A percentile compares a stretch with the other conserved stretches of the same genome.
Evolutionary conservation across 2,113 vertebrate genomes (phyloP).

Genomic region (Procavia capensis): DNA sequence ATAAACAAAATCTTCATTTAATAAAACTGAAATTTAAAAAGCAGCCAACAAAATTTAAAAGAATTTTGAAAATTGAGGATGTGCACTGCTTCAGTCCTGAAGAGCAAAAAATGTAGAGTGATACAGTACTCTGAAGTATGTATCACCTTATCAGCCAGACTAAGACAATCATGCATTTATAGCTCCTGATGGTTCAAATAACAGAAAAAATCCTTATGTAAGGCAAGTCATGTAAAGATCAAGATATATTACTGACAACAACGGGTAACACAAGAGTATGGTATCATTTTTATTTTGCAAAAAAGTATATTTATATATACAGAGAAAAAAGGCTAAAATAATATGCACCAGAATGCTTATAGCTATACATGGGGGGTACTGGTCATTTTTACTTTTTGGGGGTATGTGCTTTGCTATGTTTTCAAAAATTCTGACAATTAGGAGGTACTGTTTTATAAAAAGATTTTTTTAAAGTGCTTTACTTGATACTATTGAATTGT

Average conservation of each 20-base stretch:
- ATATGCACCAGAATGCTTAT: not conserved
- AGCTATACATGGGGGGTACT: not conserved
- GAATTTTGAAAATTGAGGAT: conserved; percentile 15
- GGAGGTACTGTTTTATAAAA: not conserved
- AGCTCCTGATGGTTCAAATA: not conserved
- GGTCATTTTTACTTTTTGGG: not conserved
- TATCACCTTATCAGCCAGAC: not conserved
- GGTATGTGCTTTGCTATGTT: not conserved
- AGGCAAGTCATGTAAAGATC: not conserved
- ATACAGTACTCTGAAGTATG: not conserved
- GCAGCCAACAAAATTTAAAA: not conserved
- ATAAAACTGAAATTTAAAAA: conserved; percentile 28
- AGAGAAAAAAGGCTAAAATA: conserved; percentile 19
- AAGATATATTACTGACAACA: not conserved
- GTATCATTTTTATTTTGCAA: conserved; percentile 16
- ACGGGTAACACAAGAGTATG: not conserved
- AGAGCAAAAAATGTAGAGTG: not conserved
- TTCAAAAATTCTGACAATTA: conserved; percentile 25
- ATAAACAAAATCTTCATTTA: conserved; percentile 51
- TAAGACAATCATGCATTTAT: not conserved
- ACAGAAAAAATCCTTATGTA: not conserved
- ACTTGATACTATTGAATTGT: not conserved
- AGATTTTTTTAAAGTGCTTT: not conserved
- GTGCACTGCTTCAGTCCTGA: not conserved
- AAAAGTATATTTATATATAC: not conserved